phyloP scores from a whole-genome alignment of 2,113 vertebrate species.

The Equus quagga region DNA sequence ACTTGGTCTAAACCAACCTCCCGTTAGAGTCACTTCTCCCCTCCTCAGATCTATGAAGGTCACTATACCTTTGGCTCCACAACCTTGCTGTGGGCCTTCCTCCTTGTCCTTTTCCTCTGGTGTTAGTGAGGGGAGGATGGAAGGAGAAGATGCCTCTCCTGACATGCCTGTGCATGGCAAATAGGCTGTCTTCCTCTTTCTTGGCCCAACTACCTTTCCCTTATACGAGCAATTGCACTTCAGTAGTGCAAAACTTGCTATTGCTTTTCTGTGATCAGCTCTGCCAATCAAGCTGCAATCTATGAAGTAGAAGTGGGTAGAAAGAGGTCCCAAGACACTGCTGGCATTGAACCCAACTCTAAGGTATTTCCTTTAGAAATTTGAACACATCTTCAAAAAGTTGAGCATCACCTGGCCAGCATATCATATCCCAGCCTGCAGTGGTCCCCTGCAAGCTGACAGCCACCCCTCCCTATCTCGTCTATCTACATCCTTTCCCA shows the following conservation, averaged over 20 bases:
- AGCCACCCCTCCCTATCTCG: not conserved
- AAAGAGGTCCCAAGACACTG: not conserved
- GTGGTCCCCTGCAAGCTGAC: not conserved
- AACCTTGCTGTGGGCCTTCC: not conserved
- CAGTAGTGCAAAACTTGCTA: not conserved
- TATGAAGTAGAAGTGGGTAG: not conserved
- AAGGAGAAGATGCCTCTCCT: not conserved
- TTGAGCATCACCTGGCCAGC: not conserved
- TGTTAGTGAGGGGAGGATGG: no score
- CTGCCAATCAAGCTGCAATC: not conserved
- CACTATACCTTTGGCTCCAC: not conserved
- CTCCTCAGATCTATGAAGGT: not conserved
- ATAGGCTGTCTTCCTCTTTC: not conserved
- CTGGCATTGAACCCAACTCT: not conserved
- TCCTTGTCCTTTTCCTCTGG: not conserved
- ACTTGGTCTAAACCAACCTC: not conserved
- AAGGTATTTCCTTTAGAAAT: not conserved
- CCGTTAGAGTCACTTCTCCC: not conserved
- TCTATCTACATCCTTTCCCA: not conserved
- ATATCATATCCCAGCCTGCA: not conserved
- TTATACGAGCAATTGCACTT: not conserved
- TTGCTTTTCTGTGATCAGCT: not conserved
- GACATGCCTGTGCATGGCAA: not conserved
- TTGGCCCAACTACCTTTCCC: not conserved
- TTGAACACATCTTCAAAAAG: not conserved